A percentile compares a stretch with the other conserved stretches of the same genome.
Conservation (phyloP, 2,113 vertebrate species). For the Hyperopisus bebe region DNA sequence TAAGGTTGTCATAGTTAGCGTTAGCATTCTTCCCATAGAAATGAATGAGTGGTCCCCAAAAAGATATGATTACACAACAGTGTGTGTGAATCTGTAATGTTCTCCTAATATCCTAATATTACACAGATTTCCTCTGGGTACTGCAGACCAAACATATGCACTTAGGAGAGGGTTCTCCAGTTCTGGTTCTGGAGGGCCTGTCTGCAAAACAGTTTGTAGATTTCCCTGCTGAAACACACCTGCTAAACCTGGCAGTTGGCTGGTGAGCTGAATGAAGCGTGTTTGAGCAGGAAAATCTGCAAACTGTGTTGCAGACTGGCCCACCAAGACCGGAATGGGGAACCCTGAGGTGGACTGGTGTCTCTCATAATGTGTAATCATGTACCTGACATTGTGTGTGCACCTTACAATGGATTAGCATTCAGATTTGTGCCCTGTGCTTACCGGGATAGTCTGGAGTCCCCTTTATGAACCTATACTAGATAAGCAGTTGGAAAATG, state of each 20-base stretch:
- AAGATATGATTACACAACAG: too few species aligned
- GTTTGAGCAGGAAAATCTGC: too few species aligned
- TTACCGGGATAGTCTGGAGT: neutral
- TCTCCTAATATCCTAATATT: neutral
- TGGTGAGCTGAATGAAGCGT: too few species aligned
- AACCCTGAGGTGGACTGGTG: too few species aligned
- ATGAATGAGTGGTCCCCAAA: too few species aligned
- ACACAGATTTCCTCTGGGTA: neutral
- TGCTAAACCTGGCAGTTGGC: too few species aligned
- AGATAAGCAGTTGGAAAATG: neutral
- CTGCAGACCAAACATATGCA: neutral
- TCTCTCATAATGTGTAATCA: too few species aligned
- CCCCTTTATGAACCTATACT: neutral
- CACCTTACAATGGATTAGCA: neutral
- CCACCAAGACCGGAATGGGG: too few species aligned
- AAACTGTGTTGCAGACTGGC: too few species aligned
- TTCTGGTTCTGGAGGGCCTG: neutral
- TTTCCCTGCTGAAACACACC: too few species aligned
- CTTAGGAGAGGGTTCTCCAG: neutral
- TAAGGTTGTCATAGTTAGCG: too few species aligned
- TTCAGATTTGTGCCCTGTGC: neutral
- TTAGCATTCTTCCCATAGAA: too few species aligned
- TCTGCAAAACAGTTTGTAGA: neutral
- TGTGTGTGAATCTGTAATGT: neutral
- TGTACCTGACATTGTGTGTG: neutral